Conservation (phyloP, 2,888 invertebrate genomes). For the Sussaba pulchella region DNA sequence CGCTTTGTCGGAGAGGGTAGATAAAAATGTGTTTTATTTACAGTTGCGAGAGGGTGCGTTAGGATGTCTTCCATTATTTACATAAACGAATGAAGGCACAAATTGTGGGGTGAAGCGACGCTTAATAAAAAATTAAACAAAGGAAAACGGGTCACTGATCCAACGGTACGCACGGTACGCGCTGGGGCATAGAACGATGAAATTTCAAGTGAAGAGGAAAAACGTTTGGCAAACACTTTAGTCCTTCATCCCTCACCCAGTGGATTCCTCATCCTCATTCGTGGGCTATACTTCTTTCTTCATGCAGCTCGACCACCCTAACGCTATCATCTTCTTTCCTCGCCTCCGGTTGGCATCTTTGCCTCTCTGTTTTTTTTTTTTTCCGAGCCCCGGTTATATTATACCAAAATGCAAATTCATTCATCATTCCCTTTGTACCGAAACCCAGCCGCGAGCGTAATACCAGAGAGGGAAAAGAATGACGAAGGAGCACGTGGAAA, state of each 20-base stretch:
- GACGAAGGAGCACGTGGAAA: conserved; percentile 10
- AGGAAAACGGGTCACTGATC: conserved; percentile 71
- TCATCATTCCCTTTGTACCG: conserved; percentile 60
- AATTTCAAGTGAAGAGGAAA: conserved; percentile 51
- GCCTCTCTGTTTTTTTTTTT: conserved; percentile 13
- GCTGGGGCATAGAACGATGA: conserved; percentile 40
- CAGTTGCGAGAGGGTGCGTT: not conserved
- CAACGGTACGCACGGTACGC: conserved; percentile 44
- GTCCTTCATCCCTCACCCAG: conserved; percentile 23
- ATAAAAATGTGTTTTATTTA: not conserved
- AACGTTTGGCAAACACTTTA: conserved; percentile 68
- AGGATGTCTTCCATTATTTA: conserved; percentile 9
- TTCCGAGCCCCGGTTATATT: conserved; percentile 45
- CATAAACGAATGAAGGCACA: not conserved
- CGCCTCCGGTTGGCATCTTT: conserved; percentile 31
- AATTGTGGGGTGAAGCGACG: conserved; percentile 6
- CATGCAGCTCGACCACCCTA: conserved; percentile 5
- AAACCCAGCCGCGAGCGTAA: conserved; percentile 28
- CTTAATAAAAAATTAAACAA: conserved; percentile 56
- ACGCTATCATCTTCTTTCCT: conserved; percentile 1
- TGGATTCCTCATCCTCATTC: conserved; percentile 17
- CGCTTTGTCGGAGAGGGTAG: no score
- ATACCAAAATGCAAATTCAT: conserved; percentile 66
- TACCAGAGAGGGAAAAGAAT: conserved; percentile 27
- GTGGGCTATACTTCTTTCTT: conserved; percentile 7